Base-by-base conservation (phyloP, 2,113 vertebrate species). In the Porphyrio hochstetteri region DNA sequence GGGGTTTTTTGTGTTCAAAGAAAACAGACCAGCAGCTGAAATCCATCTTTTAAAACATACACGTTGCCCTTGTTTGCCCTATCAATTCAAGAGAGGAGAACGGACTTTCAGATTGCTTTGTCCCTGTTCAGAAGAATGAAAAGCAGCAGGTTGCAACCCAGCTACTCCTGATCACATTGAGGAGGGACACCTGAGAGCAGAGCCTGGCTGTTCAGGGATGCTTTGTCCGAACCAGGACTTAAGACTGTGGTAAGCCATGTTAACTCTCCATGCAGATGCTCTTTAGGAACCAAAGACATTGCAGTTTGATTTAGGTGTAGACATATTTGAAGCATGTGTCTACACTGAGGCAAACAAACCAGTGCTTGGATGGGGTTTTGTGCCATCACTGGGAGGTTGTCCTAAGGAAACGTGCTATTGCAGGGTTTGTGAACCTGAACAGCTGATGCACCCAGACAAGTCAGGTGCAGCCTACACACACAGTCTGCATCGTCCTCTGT, bases 51-150 rank as follows among this genome's bases (percentile, higher is more conserved):
- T 79, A 33, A 68, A 48, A 64, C 21, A 52, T 16, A 35, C 28
- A 5, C 4, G 3, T 29, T 61, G 33, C 8, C 38, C 20, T 46
- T 64, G 60, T 42, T 56, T 61, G 35, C 23, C 14, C 21, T 15
- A 5, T 40, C 10, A 20, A 2, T 59, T 9, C 0, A 1, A 52
- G 68, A 36, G 11, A 69, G 15, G 44, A 38, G 10, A 42, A n/a
- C 18, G 25, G 15, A 14, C 42, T 64, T 52, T 18, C 28, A 50
- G n/a, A 35, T 46, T 23, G 5, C 11, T 31, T 52, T 46, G 63
- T 23, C 21, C 29, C 31, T 38, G 35, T 40, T 33, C 33, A 28
- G 35, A 15, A 75, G n/a, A 52, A 53, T n/a, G 29, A 50, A 69
- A 57, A 70, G 44, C 46, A 91, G 57, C 13, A 59, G 28, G 29